Conservation (phyloP, 2,797 vertebrate genomes). For the Rhinatrema bivittatum region DNA sequence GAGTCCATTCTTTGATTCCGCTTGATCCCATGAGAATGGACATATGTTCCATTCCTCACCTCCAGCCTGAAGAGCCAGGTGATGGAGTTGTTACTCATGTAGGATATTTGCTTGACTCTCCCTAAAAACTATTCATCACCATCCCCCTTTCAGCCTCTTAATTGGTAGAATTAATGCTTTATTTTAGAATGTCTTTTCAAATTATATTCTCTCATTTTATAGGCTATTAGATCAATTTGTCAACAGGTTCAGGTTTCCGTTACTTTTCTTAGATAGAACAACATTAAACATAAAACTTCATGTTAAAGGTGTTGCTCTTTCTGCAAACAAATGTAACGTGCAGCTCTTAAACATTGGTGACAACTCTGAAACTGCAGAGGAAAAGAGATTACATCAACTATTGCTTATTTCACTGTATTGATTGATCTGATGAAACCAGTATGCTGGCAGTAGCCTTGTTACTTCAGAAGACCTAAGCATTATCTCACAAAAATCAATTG, state of each 20-base stretch:
- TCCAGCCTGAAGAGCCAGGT: too few relatives aligned
- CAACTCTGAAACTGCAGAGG: constrained; percentile 11
- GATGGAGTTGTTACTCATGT: too few relatives aligned
- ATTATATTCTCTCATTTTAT: not conserved
- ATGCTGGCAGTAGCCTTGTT: constrained; percentile 5
- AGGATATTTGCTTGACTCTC: too few relatives aligned
- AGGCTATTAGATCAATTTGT: not conserved
- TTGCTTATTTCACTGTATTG: constrained; percentile 17
- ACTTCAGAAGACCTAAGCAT: constrained; percentile 8
- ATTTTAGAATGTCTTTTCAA: not conserved
- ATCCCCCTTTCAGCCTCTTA: too few relatives aligned
- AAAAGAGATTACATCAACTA: constrained; percentile 9
- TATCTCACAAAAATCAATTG: constrained; percentile 18
- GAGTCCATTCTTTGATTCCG: too few relatives aligned
- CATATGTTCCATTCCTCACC: too few relatives aligned
- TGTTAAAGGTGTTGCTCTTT: not conserved
- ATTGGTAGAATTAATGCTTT: not conserved
- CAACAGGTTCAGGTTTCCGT: constrained; percentile 2
- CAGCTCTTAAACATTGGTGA: constrained; percentile 4
- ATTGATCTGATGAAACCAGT: constrained; percentile 8
- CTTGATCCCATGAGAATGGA: too few relatives aligned
- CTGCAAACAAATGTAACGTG: not conserved
- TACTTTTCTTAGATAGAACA: not conserved
- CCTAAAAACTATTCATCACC: too few relatives aligned
- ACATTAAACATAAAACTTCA: constrained; percentile 13